Evolutionary conservation across 2,113 vertebrate genomes (phyloP).

Genomic region (Leptocoma aspasia): DNA sequence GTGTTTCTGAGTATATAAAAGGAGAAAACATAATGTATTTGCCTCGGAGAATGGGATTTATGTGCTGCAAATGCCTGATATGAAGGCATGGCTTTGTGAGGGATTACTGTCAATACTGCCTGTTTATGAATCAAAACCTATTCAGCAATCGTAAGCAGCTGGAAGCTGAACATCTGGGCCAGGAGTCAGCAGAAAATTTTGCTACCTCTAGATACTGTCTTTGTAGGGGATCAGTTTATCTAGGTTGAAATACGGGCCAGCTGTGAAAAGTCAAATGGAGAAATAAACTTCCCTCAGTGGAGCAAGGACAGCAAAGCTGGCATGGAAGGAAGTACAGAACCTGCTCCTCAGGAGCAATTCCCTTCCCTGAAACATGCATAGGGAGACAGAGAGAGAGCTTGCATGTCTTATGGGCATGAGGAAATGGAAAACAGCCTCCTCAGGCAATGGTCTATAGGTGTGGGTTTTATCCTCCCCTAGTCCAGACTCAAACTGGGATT

Average conservation of each 20-base stretch:
- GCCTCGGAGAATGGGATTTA: constrained; percentile 25
- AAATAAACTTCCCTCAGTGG: not conserved
- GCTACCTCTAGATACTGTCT: constrained; percentile 16
- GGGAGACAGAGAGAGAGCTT: not conserved
- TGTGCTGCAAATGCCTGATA: constrained; percentile 42
- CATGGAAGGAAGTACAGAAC: not conserved
- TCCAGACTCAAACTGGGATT: not conserved
- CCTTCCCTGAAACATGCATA: not conserved
- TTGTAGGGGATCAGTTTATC: not conserved
- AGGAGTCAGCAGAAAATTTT: constrained; percentile 51
- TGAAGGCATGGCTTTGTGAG: constrained; percentile 16
- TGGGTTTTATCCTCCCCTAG: not conserved
- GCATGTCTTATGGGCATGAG: not conserved
- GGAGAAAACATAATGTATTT: constrained; percentile 8
- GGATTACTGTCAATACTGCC: constrained; percentile 37
- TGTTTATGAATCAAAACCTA: constrained; percentile 41
- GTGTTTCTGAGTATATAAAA: constrained; percentile 7
- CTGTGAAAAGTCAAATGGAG: constrained; percentile 11
- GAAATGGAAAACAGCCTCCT: not conserved
- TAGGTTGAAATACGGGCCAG: not conserved
- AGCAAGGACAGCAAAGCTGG: not conserved
- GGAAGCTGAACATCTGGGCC: constrained; percentile 39
- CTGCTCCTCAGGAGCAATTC: not conserved
- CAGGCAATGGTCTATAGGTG: not conserved
- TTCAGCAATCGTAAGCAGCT: constrained; percentile 10